Evolutionary conservation across 2,888 invertebrate genomes (phyloP), one percentile per base, ranked within the genome.

Genomic region (Sthenelais limicola): DNA sequence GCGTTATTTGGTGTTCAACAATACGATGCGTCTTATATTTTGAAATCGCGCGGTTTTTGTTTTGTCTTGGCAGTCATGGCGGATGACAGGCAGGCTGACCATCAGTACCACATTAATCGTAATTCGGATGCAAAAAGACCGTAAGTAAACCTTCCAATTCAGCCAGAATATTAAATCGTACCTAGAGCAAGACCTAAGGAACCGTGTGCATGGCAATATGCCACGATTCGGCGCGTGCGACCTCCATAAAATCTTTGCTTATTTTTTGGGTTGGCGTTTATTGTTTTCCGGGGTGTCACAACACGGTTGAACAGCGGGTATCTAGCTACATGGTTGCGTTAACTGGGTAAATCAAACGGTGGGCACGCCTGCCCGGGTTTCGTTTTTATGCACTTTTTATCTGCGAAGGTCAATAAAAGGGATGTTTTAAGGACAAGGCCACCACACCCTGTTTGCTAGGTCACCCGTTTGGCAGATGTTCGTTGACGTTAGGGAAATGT

Each of bases 1-100:
- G n/a, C n/a, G n/a, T n/a, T n/a, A n/a, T n/a, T n/a, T n/a, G n/a
- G n/a, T n/a, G n/a, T n/a, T n/a, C n/a, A n/a, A n/a, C n/a, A n/a
- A n/a, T n/a, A n/a, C n/a, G n/a, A n/a, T n/a, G 43, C 51, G 51
- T n/a, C 9, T n/a, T 12, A 26, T 12, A 35, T 58, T 38, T 35
- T 2, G 43, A 26, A 5, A 21, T 62, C 62, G n/a, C 38, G 62
- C 38, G 62, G 38, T 26, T 43, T 62, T 62, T 62, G 62, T 62
- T 62, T 62, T 62, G 62, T 62, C 62, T 62, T 43, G 51, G 51
- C 51, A 70, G 51, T 51, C 70, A 70, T 70, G 70, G 70, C 70
- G 70, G 56, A 70, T 52, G 70, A 70, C 51, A 32, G 70, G 51
- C 30, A 33, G 38, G 49, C 54, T 30, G 70, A 70, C 51, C 70